Conservation (phyloP, 2,888 invertebrate genomes). For the Drosophila pseudotakahashii region DNA sequence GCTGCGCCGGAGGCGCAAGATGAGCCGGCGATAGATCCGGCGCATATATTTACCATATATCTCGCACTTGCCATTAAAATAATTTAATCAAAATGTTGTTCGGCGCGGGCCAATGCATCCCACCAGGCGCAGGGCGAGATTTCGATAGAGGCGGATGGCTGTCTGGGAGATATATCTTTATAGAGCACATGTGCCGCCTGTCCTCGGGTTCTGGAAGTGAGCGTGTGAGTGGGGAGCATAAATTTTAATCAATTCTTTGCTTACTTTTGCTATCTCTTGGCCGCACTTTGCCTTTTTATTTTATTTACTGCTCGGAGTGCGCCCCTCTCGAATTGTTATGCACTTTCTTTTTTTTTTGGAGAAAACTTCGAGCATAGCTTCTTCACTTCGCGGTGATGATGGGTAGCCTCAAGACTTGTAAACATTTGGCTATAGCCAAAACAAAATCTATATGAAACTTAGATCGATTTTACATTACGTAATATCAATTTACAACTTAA, state of each 20-base stretch:
- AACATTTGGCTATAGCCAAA: neutral
- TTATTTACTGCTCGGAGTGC: constrained; percentile 59
- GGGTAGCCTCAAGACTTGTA: neutral
- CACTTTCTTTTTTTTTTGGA: constrained; percentile 37
- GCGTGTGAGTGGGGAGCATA: constrained; percentile 56
- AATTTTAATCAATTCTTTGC: constrained; percentile 78
- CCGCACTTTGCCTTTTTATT: constrained; percentile 56
- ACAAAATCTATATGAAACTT: too few relatives aligned
- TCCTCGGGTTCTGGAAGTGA: constrained; percentile 10
- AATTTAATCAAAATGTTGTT: constrained; percentile 77
- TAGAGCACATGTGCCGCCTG: constrained; percentile 45
- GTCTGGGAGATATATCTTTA: constrained; percentile 53
- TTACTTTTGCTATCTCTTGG: constrained; percentile 64
- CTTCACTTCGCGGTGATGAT: neutral
- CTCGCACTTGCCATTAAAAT: constrained; percentile 75
- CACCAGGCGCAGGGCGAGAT: constrained; percentile 47
- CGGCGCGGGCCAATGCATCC: constrained; percentile 39
- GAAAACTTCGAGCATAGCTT: neutral
- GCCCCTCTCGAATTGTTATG: constrained; percentile 56
- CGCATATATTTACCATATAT: constrained; percentile 71
- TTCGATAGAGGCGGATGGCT: constrained; percentile 58
- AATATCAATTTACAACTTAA: too few relatives aligned
- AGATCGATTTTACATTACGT: too few relatives aligned
- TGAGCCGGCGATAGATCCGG: constrained; percentile 41
- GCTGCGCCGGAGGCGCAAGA: constrained; percentile 50